Conservation (phyloP, 2,113 vertebrate species). For the Mola mola region DNA sequence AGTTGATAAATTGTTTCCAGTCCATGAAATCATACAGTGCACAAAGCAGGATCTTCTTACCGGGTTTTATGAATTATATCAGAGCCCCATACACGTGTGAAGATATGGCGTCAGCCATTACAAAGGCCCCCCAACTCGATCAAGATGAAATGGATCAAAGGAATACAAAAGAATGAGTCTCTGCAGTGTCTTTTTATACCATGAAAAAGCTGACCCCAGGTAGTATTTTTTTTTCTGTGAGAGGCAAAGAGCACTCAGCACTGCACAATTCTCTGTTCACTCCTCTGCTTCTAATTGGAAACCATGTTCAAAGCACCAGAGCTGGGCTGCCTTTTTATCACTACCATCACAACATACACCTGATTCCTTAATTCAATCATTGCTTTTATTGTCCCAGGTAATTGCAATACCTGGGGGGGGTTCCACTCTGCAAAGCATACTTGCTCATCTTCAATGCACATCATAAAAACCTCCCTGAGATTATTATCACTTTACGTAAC, state of each 20-base stretch:
- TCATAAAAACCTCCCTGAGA: slow-evolving; percentile 63
- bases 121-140: background rate
- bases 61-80: slow-evolving; percentile 2
- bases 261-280: slow-evolving; percentile 32
- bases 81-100: background rate
- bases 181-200: slow-evolving; percentile 29
- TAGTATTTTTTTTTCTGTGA: slow-evolving; percentile 15
- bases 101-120: slow-evolving; percentile 3
- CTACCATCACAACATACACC: slow-evolving; percentile 11
- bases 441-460: slow-evolving; percentile 36
- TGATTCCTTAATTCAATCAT: slow-evolving; percentile 43
- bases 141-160: slow-evolving; percentile 39
- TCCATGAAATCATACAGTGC: background rate
- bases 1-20: background rate
- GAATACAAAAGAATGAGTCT: slow-evolving; percentile 34
- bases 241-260: too few relatives aligned
- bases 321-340: slow-evolving; percentile 18
- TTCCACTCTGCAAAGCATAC: slow-evolving; percentile 18
- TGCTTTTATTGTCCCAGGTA: slow-evolving; percentile 60
- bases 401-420: slow-evolving; percentile 47
- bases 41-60: background rate
- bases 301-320: slow-evolving; percentile 41
- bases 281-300: slow-evolving; percentile 62
- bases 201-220: slow-evolving; percentile 30
- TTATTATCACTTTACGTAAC: slow-evolving; percentile 37